A percentile compares a stretch with the other conserved stretches of the same genome.
phyloP scores from a whole-genome alignment of 2,113 vertebrate genomes.

The Lathamus discolor region DNA sequence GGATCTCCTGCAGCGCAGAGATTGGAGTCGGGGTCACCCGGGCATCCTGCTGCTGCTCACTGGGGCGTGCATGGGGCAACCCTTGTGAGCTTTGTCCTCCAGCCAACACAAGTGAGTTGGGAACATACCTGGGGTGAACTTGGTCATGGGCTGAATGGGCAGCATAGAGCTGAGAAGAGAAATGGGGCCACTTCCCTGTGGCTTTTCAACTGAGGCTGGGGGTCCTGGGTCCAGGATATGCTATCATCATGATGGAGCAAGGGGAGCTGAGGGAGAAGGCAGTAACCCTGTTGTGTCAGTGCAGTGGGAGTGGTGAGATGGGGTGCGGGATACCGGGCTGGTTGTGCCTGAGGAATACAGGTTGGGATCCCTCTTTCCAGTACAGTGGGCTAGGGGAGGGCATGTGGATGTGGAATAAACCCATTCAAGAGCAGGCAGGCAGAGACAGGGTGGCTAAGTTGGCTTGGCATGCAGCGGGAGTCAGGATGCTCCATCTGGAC shows the following conservation, averaged over 20 bases:
- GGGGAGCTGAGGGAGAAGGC: not conserved
- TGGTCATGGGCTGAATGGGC: not conserved
- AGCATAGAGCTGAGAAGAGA: not conserved
- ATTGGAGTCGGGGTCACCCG: slow-evolving; percentile 88
- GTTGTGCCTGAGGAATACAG: not conserved
- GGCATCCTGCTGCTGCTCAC: slow-evolving; percentile 91
- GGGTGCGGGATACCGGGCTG: not conserved
- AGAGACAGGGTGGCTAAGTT: not conserved
- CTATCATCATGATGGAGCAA: not conserved
- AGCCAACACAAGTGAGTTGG: slow-evolving; percentile 86
- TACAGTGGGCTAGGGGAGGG: not conserved
- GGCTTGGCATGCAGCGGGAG: rapidly evolving
- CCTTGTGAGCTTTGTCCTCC: slow-evolving; percentile 90
- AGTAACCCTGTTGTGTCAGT: not conserved
- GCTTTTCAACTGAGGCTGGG: not conserved
- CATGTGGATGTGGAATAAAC: no score
- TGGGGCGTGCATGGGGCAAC: slow-evolving; percentile 90
- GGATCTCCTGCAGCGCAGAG: slow-evolving; percentile 88
- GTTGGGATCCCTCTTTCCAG: not conserved
- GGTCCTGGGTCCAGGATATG: rapidly evolving
- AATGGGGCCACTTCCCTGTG: rapidly evolving
- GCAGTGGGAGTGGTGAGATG: not conserved
- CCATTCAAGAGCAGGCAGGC: not conserved
- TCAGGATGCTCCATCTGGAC: not conserved
- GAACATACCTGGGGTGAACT: not conserved